Base-by-base conservation (phyloP, 2,113 vertebrate genomes). In the Riparia riparia region DNA sequence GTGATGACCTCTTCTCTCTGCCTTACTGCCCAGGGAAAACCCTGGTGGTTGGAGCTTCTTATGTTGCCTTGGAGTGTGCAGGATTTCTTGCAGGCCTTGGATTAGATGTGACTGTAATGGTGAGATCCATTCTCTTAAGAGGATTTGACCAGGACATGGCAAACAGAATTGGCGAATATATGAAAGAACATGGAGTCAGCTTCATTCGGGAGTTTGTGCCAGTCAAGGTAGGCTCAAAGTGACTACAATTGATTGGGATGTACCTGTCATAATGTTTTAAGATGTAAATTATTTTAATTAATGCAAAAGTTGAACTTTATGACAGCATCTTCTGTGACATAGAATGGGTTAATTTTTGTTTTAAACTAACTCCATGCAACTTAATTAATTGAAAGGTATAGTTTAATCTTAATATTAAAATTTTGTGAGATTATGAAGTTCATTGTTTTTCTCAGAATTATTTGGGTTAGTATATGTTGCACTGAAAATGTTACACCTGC, bases 1-100 rank as follows among this genome's bases (percentile, higher is more conserved):
- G 98, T 68, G 98, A 99, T 89, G 98, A 99, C 42, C 97, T 99
- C 47, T 98, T 99, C 96, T 99, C 98, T 51, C 94, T 99, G 89
- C 95, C 98, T 80, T 98, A 98, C 87, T 98, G 98, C 60, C 98
- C 98, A 20, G 97, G 98, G 14, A 98, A 98, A 91, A 99, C 98
- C 31, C 97, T 99, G 76, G 98, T 99, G 44, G 95, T 99, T 26
- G 98, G 98, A 45, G 98, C 98, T 31, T 98, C 98, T n/a, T 98
- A 98, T 12, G 99, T 98, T 12, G 98, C 98, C 45, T 90, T 99
- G 89, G 98, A 99, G 90, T 98, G 98, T 57, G 98, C 98, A 22
- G 98, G 98, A 22, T 98, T 99, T 96, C 98, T 99, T 89, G 97
- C 95, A 14, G 98, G 98, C 17, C 97, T 99, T 41, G 98, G 98